Conservation (phyloP, 1,140 invertebrate species). For the Aphaenogaster floridana region DNA sequence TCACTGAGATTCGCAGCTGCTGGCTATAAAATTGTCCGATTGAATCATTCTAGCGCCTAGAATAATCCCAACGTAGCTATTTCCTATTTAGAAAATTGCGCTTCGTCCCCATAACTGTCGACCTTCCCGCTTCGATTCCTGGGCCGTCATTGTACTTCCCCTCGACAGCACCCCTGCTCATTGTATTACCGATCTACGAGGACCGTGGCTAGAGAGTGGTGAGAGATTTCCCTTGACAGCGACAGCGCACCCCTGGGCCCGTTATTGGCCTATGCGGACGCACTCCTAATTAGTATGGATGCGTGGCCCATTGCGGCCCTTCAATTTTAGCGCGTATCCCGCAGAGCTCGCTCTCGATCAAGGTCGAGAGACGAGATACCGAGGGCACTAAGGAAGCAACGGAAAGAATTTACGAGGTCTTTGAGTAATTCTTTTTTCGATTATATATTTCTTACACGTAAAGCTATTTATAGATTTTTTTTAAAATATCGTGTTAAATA, state of each 20-base stretch:
- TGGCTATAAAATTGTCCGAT: conserved; percentile 53
- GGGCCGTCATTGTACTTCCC: conserved; percentile 56
- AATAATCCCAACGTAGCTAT: conserved; percentile 68
- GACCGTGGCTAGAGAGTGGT: neutral
- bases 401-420: neutral
- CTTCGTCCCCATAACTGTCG: conserved; percentile 55
- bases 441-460: neutral
- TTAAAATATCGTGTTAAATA: neutral
- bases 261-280: conserved; percentile 67
- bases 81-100: conserved; percentile 76
- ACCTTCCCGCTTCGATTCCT: conserved; percentile 44
- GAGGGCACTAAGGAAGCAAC: neutral
- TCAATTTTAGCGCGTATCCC: neutral
- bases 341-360: conserved; percentile 36
- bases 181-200: conserved; percentile 60
- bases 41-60: conserved; percentile 69
- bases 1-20: conserved; percentile 62
- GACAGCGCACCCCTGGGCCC: conserved; percentile 35
- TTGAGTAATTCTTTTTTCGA: neutral
- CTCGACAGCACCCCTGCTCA: conserved; percentile 61
- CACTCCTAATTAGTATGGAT: conserved; percentile 70
- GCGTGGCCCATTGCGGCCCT: conserved; percentile 26
- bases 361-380: conserved; percentile 32
- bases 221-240: conserved; percentile 59
- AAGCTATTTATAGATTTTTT: neutral